Conservation (phyloP, 1,140 invertebrate genomes). For the Mycetomoellerius zeteki region DNA sequence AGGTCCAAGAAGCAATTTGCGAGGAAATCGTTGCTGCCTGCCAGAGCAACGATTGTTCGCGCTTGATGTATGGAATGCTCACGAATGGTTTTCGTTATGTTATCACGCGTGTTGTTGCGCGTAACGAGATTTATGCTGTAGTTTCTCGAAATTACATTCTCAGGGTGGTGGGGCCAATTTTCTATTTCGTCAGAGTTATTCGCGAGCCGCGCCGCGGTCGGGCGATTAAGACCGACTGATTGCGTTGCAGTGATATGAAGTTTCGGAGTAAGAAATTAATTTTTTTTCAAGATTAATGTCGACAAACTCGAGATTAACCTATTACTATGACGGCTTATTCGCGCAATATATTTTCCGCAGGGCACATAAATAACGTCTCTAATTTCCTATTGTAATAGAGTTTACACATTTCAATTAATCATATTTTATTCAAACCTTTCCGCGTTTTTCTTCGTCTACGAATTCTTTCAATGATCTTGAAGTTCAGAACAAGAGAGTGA, state of each 20-base stretch:
- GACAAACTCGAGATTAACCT: not conserved
- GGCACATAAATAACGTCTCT: not conserved
- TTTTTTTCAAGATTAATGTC: conserved; percentile 23
- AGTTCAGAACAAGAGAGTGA: not conserved
- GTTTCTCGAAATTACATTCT: conserved; percentile 64
- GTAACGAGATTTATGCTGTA: conserved; percentile 58
- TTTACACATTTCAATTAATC: not conserved
- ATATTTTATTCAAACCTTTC: not conserved
- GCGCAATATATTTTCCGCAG: not conserved
- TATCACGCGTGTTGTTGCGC: conserved; percentile 63
- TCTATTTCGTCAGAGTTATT: conserved; percentile 44
- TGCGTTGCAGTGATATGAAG: conserved; percentile 7
- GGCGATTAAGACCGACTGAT: conserved; percentile 24
- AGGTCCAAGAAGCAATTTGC: conserved; percentile 79
- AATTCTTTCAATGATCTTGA: not conserved
- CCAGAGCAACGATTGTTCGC: conserved; percentile 70
- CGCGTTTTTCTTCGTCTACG: not conserved
- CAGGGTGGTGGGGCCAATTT: conserved; percentile 28
- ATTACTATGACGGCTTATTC: not conserved
- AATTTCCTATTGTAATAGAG: conserved; percentile 1
- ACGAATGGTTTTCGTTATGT: conserved; percentile 71
- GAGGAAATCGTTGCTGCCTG: conserved; percentile 76
- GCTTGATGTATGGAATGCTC: conserved; percentile 66
- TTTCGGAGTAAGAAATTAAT: conserved; percentile 33
- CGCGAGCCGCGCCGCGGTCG: not conserved